These are phyloP conservation scores for Campylomormyrus numenius DNA, from an alignment of 2,113 vertebrate genomes.

Conservation along the genomic window DNA sequence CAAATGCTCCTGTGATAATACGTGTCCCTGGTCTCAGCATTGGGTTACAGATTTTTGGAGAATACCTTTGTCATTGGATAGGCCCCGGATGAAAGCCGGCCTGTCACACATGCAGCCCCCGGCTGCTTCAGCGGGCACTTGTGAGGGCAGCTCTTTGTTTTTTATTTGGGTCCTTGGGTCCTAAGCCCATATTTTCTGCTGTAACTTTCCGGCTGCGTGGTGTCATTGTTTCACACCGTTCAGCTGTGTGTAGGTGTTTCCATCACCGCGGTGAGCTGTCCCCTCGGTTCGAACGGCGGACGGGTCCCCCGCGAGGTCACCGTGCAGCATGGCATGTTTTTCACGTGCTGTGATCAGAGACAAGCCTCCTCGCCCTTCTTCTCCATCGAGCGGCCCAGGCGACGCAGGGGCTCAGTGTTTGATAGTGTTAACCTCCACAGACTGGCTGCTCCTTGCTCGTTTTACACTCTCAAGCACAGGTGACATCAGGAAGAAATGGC, in stretches of 20 bases:
- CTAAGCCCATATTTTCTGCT: background rate
- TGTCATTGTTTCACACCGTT: background rate
- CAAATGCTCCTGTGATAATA: background rate
- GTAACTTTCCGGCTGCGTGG: background rate
- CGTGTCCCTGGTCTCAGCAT: background rate
- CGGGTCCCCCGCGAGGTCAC: background rate
- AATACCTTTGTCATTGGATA: background rate
- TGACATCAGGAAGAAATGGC: background rate
- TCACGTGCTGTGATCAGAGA: background rate
- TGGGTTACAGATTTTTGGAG: conserved; percentile 7
- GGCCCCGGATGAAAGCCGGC: background rate
- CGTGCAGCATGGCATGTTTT: background rate
- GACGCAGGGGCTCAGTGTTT: background rate
- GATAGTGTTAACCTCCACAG: background rate
- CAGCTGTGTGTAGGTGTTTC: background rate
- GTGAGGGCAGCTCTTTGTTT: background rate
- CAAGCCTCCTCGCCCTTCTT: background rate
- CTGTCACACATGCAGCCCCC: background rate
- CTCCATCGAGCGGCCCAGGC: background rate
- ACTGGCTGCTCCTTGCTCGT: background rate
- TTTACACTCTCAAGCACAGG: background rate
- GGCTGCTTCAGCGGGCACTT: background rate
- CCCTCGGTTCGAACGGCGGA: background rate
- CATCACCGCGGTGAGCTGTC: background rate
- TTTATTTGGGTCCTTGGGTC: background rate